Evolutionary conservation across 1,140 invertebrate species (phyloP), one percentile per base, ranked within the genome.

Genomic region (Trigoniulus corallinus): DNA sequence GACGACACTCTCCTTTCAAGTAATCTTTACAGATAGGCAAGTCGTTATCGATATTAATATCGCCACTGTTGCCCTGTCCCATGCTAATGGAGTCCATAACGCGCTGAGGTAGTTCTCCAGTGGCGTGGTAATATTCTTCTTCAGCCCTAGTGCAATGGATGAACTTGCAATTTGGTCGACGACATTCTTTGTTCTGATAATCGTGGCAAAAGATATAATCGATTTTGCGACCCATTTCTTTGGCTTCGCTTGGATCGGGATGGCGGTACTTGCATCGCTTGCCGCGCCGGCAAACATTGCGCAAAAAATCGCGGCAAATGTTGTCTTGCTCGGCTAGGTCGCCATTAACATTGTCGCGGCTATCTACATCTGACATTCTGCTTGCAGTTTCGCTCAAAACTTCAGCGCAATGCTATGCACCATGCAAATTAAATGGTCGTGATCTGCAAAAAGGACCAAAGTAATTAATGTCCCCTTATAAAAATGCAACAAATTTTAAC

Each of bases 161-260:
- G 63, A 87, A 88, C 58, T 79, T 77, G 58, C 77, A 80, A 42
- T 75, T 75, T 0, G 71, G 65, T 58, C 79, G 70, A 18, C 72
- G 69, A 59, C 79, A 82, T 48, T 74, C 72, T 13, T 74, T 77
- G 63, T 87, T 87, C 64, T 87, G 84, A 67, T 74, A 87, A 62
- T 88, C 84, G 61, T 87, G 83, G 61, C 84, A 88, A 62, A 88
- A 87, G n/a, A 76, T 67, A 18, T 68, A 69, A 50, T 65, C 64
- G 47, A 53, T 37, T 56, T 52, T 58, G 52, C 29, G 54, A 42
- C 13, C 55, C 41, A 46, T 40, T 42, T 56, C 53, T 2, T 50
- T 46, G 1, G 25, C 40, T 20, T 40, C 47, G 52, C 47, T 41
- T 2, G 34, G 47, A 42, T 57, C 63, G 2, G 74, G 74, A 60